Evolutionary conservation across 1,140 invertebrate species (phyloP).

Genomic region (Aporrectodea caliginosa): DNA sequence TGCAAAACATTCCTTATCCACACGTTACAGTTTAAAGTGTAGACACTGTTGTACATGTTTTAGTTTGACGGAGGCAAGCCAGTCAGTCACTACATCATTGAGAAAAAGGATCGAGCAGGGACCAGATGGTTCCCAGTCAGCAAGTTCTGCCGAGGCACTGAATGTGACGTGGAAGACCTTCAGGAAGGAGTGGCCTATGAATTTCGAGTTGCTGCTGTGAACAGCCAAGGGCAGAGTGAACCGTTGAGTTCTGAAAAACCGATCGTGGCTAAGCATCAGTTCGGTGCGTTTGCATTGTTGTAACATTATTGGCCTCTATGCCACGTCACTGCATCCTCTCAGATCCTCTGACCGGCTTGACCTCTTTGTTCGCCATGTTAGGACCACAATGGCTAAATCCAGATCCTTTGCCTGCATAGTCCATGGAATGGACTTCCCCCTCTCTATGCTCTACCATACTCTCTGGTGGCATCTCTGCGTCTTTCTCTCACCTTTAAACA

Average conservation of each 20-base stretch:
- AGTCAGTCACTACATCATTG: constrained; percentile 94
- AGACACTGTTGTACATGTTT: too few species aligned
- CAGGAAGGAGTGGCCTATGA: constrained; percentile 88
- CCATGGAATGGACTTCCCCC: too few species aligned
- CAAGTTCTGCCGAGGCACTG: constrained; percentile 86
- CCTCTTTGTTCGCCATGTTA: too few species aligned
- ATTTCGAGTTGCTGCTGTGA: constrained; percentile 93
- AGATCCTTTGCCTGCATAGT: too few species aligned
- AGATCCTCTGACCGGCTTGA: neutral
- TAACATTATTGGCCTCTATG: neutral
- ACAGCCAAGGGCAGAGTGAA: constrained; percentile 92
- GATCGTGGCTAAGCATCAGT: constrained; percentile 89
- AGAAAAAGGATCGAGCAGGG: constrained; percentile 90
- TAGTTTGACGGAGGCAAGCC: constrained; percentile 93
- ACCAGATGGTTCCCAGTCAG: constrained; percentile 88
- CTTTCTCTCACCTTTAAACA: too few species aligned
- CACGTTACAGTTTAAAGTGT: too few species aligned
- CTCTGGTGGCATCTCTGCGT: too few species aligned
- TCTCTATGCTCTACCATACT: too few species aligned
- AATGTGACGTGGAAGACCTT: constrained; percentile 92
- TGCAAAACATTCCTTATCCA: too few species aligned
- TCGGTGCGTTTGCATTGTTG: constrained; percentile 65
- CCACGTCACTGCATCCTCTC: neutral
- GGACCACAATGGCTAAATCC: too few species aligned
- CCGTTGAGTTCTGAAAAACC: constrained; percentile 82